Evolutionary conservation across 1,140 invertebrate species (phyloP).

Genomic region (Drosophila melanica): DNA sequence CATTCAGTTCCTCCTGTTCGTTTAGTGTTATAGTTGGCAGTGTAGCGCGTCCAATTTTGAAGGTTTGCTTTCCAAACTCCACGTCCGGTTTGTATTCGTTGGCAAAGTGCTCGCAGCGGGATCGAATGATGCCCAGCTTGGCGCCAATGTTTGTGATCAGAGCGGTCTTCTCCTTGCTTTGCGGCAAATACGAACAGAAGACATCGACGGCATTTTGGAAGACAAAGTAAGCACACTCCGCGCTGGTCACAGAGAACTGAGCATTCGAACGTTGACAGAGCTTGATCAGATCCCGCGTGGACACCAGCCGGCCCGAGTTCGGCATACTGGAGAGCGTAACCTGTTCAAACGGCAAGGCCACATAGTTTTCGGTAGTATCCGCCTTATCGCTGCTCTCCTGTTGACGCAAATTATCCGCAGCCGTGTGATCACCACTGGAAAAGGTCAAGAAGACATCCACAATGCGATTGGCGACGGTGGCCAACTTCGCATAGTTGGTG

Average conservation of each 20-base stretch:
- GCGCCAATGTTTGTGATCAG: slow-evolving; percentile 90
- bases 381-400: slow-evolving; percentile 68
- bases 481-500: slow-evolving; percentile 89
- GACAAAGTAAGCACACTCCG: slow-evolving; percentile 90
- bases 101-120: slow-evolving; percentile 92
- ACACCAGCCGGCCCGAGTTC: slow-evolving; percentile 87
- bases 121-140: slow-evolving; percentile 92
- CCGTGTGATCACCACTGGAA: slow-evolving; percentile 87
- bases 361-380: slow-evolving; percentile 67
- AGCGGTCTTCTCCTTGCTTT: slow-evolving; percentile 87
- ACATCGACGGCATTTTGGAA: slow-evolving; percentile 96
- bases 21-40: slow-evolving; percentile 79
- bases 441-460: slow-evolving; percentile 93
- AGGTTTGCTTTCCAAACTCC: slow-evolving; percentile 72
- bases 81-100: slow-evolving; percentile 92
- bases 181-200: slow-evolving; percentile 88
- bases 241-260: slow-evolving; percentile 90
- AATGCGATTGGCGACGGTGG: slow-evolving; percentile 90
- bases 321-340: slow-evolving; percentile 49
- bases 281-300: slow-evolving; percentile 96
- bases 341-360: slow-evolving; percentile 71
- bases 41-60: slow-evolving; percentile 86
- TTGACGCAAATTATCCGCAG: slow-evolving; percentile 84
- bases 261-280: slow-evolving; percentile 92
- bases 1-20: slow-evolving; percentile 24